phyloP scores from a whole-genome alignment of 2,797 vertebrate species.

The Sebastes goodei region DNA sequence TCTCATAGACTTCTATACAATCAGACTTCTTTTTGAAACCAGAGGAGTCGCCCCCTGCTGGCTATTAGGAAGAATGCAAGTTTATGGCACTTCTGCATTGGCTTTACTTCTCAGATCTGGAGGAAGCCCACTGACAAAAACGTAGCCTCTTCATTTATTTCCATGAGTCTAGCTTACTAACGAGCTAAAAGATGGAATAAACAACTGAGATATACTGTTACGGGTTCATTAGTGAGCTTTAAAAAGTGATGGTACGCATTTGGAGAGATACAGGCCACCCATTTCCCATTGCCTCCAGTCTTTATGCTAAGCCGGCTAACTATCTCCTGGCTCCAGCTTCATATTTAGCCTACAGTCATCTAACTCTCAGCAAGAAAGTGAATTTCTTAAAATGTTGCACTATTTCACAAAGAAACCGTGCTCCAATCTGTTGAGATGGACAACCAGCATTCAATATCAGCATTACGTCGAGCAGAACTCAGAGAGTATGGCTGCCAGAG shows the following conservation, averaged over 20 bases:
- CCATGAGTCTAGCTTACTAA: too few relatives aligned
- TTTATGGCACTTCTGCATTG: too few relatives aligned
- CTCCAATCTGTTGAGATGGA: background rate
- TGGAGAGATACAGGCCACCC: background rate
- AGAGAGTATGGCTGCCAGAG: slow-evolving; percentile 8
- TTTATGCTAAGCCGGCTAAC: background rate
- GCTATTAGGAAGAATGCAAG: too few relatives aligned
- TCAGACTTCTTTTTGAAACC: too few relatives aligned
- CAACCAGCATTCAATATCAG: slow-evolving; percentile 4
- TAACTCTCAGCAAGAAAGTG: background rate
- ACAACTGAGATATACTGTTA: background rate
- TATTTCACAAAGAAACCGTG: background rate
- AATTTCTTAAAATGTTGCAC: background rate
- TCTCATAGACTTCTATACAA: too few relatives aligned
- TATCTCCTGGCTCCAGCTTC: background rate
- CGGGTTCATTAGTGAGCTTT: background rate
- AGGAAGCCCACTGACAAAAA: background rate
- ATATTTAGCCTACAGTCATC: background rate
- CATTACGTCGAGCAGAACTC: slow-evolving; percentile 17
- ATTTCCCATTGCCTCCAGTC: background rate
- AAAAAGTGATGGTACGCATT: background rate
- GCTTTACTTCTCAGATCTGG: rapidly evolving
- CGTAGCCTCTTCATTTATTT: background rate
- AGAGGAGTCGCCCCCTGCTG: too few relatives aligned
- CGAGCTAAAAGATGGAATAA: background rate